These are phyloP conservation scores for Ormyrus labotus DNA, from an alignment of 2,888 invertebrate genomes.

Conservation along the genomic window DNA sequence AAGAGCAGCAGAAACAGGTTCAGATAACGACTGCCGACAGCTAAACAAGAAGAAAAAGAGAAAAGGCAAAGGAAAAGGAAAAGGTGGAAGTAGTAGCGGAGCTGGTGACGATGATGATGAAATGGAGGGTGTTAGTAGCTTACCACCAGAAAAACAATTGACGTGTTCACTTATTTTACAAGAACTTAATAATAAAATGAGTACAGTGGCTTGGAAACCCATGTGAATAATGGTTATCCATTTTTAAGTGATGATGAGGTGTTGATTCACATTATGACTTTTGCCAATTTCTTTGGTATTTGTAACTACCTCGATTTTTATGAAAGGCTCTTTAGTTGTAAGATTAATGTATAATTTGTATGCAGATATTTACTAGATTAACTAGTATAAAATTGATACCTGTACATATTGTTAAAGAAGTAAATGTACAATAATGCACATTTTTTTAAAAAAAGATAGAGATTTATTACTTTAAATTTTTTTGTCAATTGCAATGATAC, in stretches of 20 bases:
- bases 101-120: slow-evolving; percentile 77
- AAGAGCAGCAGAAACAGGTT: slow-evolving; percentile 70
- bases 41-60: slow-evolving; percentile 73
- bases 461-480: slow-evolving; percentile 1
- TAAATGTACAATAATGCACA: slow-evolving; percentile 25
- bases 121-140: slow-evolving; percentile 77
- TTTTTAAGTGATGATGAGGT: slow-evolving; percentile 19
- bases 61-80: slow-evolving; percentile 73
- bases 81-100: slow-evolving; percentile 75
- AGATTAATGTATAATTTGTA: slow-evolving; percentile 45
- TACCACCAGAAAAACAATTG: slow-evolving; percentile 82
- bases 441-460: slow-evolving; percentile 30
- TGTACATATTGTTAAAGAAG: slow-evolving; percentile 44
- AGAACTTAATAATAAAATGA: slow-evolving; percentile 88
- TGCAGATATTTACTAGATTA: slow-evolving; percentile 25
- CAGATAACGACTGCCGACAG: slow-evolving; percentile 72
- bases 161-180: slow-evolving; percentile 85
- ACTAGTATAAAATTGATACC: slow-evolving; percentile 22
- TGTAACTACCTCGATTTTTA: slow-evolving; percentile 50
- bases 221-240: slow-evolving; percentile 58
- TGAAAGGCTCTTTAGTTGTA: slow-evolving; percentile 36
- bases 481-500: too few relatives aligned
- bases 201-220: slow-evolving; percentile 85
- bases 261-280: slow-evolving; percentile 38
- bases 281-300: slow-evolving; percentile 44